Percentiles rank a stretch among this genome's conserved stretches.
phyloP scores from a whole-genome alignment of 2,797 vertebrate genomes.

The Siniperca undulata region DNA sequence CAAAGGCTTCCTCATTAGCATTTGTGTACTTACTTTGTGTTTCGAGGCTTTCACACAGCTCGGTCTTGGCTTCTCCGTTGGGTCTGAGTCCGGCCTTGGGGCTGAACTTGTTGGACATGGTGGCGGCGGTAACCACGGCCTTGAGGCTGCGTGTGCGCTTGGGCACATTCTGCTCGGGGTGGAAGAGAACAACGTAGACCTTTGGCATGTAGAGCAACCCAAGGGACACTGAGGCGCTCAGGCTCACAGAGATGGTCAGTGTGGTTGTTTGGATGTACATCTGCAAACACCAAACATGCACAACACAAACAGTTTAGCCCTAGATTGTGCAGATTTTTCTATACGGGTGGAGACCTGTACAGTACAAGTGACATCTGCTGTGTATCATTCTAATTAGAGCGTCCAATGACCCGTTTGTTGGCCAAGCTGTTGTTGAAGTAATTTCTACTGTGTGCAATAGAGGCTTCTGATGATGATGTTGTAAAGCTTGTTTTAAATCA shows the following conservation, averaged over 20 bases:
- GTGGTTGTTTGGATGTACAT: conserved; percentile 99
- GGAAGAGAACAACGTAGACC: conserved; percentile 98
- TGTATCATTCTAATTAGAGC: conserved; percentile 67
- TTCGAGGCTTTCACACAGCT: conserved; percentile 98
- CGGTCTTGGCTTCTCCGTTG: conserved; percentile 98
- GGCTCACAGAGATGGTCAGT: conserved; percentile 97
- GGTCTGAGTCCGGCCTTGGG: conserved; percentile 96
- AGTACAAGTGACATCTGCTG: conserved; percentile 65
- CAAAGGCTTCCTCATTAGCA: conserved; percentile 32
- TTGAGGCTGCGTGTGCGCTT: conserved; percentile 98
- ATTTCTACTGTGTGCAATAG: conserved; percentile 31
- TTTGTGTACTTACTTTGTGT: conserved; percentile 89
- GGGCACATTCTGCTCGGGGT: conserved; percentile 98
- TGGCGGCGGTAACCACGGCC: conserved; percentile 96
- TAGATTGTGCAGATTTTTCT: conserved; percentile 6
- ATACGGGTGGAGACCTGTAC: conserved; percentile 36
- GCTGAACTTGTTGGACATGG: conserved; percentile 99
- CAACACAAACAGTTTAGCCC: conserved; percentile 40
- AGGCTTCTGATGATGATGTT: conserved; percentile 18
- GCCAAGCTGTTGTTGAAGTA: conserved; percentile 59
- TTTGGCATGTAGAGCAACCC: conserved; percentile 99
- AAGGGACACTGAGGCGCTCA: conserved; percentile 98
- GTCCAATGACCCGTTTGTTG: conserved; percentile 60
- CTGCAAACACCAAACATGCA: conserved; percentile 75
- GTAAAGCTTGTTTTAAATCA: conserved; percentile 60